Evolutionary conservation across 2,888 invertebrate species (phyloP).

Genomic region (Noctua comes): DNA sequence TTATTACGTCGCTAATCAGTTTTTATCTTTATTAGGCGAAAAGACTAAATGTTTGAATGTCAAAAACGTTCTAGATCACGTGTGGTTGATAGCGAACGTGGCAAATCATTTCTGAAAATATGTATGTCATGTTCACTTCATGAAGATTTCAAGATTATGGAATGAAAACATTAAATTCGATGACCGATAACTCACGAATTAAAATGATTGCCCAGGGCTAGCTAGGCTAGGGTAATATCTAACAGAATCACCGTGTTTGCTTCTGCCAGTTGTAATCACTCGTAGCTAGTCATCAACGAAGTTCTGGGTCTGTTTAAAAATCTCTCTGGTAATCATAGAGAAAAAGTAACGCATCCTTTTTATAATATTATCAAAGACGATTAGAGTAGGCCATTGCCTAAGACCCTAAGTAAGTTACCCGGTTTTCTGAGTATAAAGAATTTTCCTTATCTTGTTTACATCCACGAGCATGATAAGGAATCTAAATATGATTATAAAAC

Average conservation of each 20-base stretch:
- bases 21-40: conserved; percentile 17
- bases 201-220: conserved; percentile 5
- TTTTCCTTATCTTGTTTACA: conserved; percentile 23
- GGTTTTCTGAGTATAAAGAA: conserved; percentile 38
- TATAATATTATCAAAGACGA: not conserved
- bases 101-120: not conserved
- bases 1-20: conserved; percentile 22
- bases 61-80: conserved; percentile 13
- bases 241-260: too few species aligned
- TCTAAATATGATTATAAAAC: conserved; percentile 20
- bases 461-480: conserved; percentile 25
- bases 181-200: conserved; percentile 3
- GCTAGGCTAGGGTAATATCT: not conserved
- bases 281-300: not conserved
- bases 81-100: not conserved
- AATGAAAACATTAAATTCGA: conserved; percentile 1
- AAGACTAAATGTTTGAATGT: conserved; percentile 22
- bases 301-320: not conserved
- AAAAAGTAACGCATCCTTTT: not conserved
- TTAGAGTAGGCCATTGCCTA: conserved; percentile 3
- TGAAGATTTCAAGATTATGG: conserved; percentile 16
- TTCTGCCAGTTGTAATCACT: not conserved
- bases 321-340: conserved; percentile 3
- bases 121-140: not conserved
- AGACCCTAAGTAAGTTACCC: conserved; percentile 42